These are phyloP conservation scores for Periophthalmodon schlosseri DNA, from an alignment of 2,113 vertebrate genomes.

Conservation along the genomic window DNA sequence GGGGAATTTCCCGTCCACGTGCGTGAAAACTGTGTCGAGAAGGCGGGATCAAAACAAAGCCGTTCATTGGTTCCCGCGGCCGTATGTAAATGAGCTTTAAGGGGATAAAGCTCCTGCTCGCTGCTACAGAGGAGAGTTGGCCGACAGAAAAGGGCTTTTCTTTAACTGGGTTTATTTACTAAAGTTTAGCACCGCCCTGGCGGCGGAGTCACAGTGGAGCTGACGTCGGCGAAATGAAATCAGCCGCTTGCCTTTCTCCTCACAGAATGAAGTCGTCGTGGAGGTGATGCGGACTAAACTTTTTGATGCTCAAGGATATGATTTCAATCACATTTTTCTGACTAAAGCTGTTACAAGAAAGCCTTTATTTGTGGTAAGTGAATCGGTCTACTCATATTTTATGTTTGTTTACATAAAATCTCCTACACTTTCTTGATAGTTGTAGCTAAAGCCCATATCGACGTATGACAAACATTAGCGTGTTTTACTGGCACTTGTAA, in stretches of 20 bases:
- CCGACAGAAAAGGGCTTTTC: not conserved
- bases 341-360: slow-evolving; percentile 20
- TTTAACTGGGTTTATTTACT: slow-evolving; percentile 66
- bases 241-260: slow-evolving; percentile 41
- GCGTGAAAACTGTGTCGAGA: slow-evolving; percentile 60
- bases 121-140: rapidly evolving
- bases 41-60: slow-evolving; percentile 77
- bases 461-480: not conserved
- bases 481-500: not conserved
- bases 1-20: slow-evolving; percentile 83
- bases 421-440: not conserved
- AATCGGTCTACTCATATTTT: not conserved
- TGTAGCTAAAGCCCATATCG: slow-evolving; percentile 14
- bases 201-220: slow-evolving; percentile 51
- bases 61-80: slow-evolving; percentile 58
- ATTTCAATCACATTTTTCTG: not conserved
- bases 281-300: slow-evolving; percentile 64
- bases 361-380: slow-evolving; percentile 49
- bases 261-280: slow-evolving; percentile 68
- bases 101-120: not conserved
- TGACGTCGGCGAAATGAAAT: slow-evolving; percentile 66
- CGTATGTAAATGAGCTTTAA: slow-evolving; percentile 36
- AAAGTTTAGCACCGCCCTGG: slow-evolving; percentile 39
- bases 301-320: slow-evolving; percentile 52
- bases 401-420: not conserved